Evolutionary conservation across 2,888 invertebrate genomes (phyloP).

Genomic region (Alsophila aescularia): DNA sequence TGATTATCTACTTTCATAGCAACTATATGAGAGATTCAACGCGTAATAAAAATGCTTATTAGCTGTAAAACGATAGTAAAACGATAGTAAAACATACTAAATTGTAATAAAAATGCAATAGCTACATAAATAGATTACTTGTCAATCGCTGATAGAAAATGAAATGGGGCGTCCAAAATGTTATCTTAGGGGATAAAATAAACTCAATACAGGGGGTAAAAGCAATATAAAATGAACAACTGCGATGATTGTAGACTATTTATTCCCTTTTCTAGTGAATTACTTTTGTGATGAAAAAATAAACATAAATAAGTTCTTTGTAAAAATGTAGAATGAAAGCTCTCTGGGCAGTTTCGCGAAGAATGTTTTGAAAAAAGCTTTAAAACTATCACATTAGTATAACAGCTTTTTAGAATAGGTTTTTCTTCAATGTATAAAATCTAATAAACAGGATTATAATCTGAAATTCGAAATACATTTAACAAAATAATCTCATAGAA

Average conservation of each 20-base stretch:
- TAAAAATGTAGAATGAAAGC: too few species aligned
- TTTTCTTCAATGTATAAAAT: too few species aligned
- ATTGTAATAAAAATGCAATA: conserved; percentile 10
- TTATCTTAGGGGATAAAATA: not conserved
- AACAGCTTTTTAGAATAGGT: too few species aligned
- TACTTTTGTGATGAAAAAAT: not conserved
- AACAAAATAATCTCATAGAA: too few species aligned
- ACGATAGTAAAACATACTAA: conserved; percentile 1
- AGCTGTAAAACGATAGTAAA: conserved; percentile 5
- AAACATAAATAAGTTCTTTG: not conserved
- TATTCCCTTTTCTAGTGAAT: not conserved
- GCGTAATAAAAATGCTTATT: not conserved
- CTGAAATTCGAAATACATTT: too few species aligned
- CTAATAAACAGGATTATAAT: too few species aligned
- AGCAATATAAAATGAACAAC: not conserved
- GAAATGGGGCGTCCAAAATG: conserved; percentile 19
- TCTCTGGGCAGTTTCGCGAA: too few species aligned
- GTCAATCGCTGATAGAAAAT: conserved; percentile 19
- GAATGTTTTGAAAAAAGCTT: too few species aligned
- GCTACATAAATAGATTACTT: conserved; percentile 30
- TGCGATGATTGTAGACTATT: not conserved
- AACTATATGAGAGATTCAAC: not conserved
- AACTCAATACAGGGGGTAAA: not conserved
- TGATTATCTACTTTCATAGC: not conserved
- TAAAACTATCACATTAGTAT: too few species aligned